A percentile compares a stretch with the other conserved stretches of the same genome.
Conservation (phyloP, 2,113 vertebrate genomes). For the Onychostoma macrolepis region DNA sequence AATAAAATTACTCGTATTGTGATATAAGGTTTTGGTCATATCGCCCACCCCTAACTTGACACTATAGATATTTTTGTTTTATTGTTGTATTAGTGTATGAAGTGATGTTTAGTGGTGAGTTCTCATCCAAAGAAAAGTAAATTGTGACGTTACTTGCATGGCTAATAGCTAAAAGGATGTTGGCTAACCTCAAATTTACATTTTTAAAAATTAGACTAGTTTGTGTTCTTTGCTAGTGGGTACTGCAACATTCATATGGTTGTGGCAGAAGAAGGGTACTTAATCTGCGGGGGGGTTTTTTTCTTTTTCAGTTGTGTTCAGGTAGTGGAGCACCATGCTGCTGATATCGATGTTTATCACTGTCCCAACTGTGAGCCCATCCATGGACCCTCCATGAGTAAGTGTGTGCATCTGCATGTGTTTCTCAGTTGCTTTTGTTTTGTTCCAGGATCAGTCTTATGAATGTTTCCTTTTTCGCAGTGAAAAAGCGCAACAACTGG, state of each 20-base stretch:
- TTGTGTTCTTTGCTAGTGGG: not conserved
- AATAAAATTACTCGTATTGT: too few species aligned
- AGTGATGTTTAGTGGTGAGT: too few species aligned
- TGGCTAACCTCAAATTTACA: too few species aligned
- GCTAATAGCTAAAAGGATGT: too few species aligned
- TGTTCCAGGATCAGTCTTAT: not conserved
- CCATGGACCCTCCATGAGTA: slow-evolving; percentile 93
- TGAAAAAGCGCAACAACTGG: slow-evolving; percentile 97
- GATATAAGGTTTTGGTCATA: too few species aligned
- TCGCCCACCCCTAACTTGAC: too few species aligned
- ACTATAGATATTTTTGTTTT: too few species aligned
- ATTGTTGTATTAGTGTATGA: too few species aligned
- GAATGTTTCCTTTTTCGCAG: slow-evolving; percentile 67
- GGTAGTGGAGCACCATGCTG: slow-evolving; percentile 96
- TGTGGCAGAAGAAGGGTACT: not conserved
- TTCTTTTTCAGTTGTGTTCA: slow-evolving; percentile 86
- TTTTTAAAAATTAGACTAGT: not conserved
- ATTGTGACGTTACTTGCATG: too few species aligned
- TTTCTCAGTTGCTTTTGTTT: not conserved
- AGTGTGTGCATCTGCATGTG: slow-evolving; percentile 68
- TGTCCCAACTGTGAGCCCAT: slow-evolving; percentile 94
- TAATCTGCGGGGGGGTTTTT: not conserved
- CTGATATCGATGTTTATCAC: slow-evolving; percentile 97
- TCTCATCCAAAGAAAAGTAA: too few species aligned
- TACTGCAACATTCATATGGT: not conserved